phyloP scores from a whole-genome alignment of 2,797 vertebrate genomes.

The Heterohyrax brucei region DNA sequence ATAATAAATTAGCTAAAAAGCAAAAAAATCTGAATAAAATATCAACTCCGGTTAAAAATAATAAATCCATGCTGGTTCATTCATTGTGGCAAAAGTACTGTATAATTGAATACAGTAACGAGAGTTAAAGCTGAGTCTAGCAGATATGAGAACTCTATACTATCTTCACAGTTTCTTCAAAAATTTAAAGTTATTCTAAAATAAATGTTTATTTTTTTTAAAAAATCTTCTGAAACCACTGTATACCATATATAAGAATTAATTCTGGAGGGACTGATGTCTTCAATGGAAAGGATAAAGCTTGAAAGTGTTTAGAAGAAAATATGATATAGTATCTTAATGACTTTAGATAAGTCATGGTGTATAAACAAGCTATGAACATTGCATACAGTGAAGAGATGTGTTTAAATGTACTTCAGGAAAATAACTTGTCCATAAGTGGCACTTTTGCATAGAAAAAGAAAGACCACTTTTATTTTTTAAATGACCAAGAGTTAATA shows the following conservation, averaged over 20 bases:
- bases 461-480: neutral
- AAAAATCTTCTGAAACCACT: neutral
- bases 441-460: neutral
- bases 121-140: neutral
- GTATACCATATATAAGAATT: neutral
- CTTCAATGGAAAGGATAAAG: conserved; percentile 8
- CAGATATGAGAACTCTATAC: neutral
- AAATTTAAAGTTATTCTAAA: too few relatives aligned
- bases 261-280: neutral
- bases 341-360: neutral
- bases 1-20: neutral
- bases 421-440: neutral
- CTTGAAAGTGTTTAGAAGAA: conserved; percentile 43
- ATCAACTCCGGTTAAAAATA: neutral
- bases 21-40: neutral
- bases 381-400: neutral
- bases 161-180: neutral
- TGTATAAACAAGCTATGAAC: neutral
- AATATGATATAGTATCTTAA: neutral
- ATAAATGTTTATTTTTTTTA: neutral
- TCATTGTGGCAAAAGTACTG: neutral
- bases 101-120: neutral
- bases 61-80: neutral
- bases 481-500: neutral
- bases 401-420: neutral